Conservation (phyloP, 2,113 vertebrate species). For the Calcarius ornatus region DNA sequence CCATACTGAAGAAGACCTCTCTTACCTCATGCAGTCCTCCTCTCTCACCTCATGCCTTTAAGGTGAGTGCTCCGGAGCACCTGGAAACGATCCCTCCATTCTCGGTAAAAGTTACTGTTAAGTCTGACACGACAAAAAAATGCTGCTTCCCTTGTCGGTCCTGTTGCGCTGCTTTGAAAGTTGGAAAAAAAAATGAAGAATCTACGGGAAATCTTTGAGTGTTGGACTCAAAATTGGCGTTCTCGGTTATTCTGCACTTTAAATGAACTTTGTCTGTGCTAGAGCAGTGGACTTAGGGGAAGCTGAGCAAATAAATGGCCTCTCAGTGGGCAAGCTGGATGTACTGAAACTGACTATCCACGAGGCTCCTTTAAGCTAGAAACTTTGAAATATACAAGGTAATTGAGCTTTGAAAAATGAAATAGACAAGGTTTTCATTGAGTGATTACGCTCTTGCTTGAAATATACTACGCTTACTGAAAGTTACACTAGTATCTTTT, state of each 20-base stretch:
- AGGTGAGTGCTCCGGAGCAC: neutral
- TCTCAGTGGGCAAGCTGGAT: neutral
- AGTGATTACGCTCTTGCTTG: neutral
- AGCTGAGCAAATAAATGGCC: neutral
- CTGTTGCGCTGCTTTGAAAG: neutral
- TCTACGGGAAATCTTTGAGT: neutral
- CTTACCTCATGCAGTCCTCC: neutral
- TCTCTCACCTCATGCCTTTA: neutral
- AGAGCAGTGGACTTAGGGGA: neutral
- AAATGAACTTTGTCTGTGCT: neutral
- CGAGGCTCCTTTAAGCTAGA: neutral
- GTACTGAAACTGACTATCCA: neutral
- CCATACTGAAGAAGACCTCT: neutral
- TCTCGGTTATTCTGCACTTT: neutral
- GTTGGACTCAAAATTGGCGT: neutral
- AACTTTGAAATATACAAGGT: neutral
- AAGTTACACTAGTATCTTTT: fast-evolving
- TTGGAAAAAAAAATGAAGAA: neutral
- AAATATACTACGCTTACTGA: neutral
- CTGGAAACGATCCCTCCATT: neutral
- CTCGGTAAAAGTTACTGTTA: neutral
- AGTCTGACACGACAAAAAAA: neutral
- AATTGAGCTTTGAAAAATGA: fast-evolving
- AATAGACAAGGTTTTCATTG: neutral
- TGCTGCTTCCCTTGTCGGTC: neutral